A percentile compares a stretch with the other conserved stretches of the same genome.
Conservation (phyloP, 2,888 invertebrate genomes). For the Heliconius ethilla region DNA sequence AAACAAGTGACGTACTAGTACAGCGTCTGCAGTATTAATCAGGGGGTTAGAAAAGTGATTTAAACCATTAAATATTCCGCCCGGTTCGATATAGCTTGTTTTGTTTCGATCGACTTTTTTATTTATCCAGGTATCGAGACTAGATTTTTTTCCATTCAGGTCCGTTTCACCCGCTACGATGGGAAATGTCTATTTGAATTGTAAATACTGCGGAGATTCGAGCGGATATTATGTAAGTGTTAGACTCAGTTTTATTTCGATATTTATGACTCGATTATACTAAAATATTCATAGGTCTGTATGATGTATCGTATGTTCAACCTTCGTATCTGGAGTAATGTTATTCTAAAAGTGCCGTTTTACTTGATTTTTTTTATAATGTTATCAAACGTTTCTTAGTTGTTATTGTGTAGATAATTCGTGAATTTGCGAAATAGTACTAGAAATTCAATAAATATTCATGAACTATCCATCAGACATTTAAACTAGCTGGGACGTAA, state of each 20-base stretch:
- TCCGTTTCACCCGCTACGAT: constrained; percentile 29
- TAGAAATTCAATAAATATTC: not conserved
- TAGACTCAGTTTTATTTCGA: constrained; percentile 27
- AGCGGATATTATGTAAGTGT: constrained; percentile 29
- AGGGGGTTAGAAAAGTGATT: constrained; percentile 13
- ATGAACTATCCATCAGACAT: too few relatives aligned
- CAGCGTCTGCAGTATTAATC: not conserved
- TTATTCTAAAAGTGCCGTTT: not conserved
- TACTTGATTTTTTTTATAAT: not conserved
- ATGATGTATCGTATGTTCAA: constrained; percentile 17
- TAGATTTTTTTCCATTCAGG: constrained; percentile 22
- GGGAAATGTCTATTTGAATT: constrained; percentile 33
- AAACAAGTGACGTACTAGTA: not conserved
- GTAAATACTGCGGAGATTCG: constrained; percentile 30
- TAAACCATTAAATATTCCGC: constrained; percentile 19
- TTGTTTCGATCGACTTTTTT: constrained; percentile 25
- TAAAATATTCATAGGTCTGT: constrained; percentile 24
- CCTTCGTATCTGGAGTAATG: constrained; percentile 15
- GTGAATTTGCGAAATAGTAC: not conserved
- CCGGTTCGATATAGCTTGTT: constrained; percentile 17
- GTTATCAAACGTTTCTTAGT: not conserved
- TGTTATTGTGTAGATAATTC: not conserved
- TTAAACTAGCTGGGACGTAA: too few relatives aligned
- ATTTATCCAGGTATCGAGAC: constrained; percentile 27
- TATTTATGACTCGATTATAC: constrained; percentile 28